Evolutionary conservation across 2,888 invertebrate species (phyloP), one percentile per base, ranked within the genome.

Genomic region (Lamellibrachia columna): DNA sequence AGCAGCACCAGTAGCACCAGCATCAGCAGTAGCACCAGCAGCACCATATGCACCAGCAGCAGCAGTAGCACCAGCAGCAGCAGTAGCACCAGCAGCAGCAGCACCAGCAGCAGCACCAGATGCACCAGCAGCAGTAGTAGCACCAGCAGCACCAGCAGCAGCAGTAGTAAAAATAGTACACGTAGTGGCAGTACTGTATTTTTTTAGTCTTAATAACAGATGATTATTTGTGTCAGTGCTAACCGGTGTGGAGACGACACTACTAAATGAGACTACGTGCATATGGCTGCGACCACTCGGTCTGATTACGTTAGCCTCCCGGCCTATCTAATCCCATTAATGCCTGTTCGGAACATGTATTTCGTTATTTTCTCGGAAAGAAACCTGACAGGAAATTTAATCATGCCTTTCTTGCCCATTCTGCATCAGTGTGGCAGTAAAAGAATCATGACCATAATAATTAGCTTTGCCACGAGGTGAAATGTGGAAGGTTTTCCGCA

Each of bases 321-420:
- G 22, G 75, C 75, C 75, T n/a, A 75, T 75, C 75, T 75, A 15
- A 75, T 75, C 75, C 75, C 75, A 75, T 75, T 75, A 75, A 75
- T 75, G 75, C 75, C 22, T 22, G 75, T 15, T 22, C 75, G 15
- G 15, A 75, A 75, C 75, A 75, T 75, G 75, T 15, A 75, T 75
- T 75, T 75, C 15, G 75, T n/a, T 3, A 0, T n/a, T 22, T 75
- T 75, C 75, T 75, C 11, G 75, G 75, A 75, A 22, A 75, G 75
- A 75, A 75, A 75, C 75, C 75, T 75, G 75, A 75, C 75, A 75
- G 75, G 75, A 75, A 75, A 75, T 75, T 75, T 75, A 75, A 75
- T 75, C 22, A 75, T 75, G 75, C 22, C 75, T 75, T 75, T 75
- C 75, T 22, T 75, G 75, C 75, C 75, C 75, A 22, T 75, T 75